Evolutionary conservation across 30 jellyfish, hydroid and myxozoan species (phyloP).

Genomic region (Cassiopea xamachana): DNA sequence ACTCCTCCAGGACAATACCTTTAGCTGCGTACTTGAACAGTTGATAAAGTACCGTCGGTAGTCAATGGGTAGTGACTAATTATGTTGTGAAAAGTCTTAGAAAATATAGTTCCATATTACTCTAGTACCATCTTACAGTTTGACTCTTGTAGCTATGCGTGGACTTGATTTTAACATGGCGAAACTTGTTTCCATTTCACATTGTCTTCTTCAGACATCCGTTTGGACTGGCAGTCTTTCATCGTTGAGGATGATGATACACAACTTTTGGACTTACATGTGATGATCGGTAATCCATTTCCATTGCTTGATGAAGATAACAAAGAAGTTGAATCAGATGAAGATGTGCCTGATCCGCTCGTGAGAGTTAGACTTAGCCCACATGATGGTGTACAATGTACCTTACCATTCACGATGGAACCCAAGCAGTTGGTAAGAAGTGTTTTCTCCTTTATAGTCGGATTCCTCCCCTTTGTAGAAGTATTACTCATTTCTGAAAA

Average conservation of each 20-base stretch:
- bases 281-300: constrained; percentile 87
- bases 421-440: constrained; percentile 80
- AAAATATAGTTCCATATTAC: too few relatives aligned
- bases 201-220: constrained; percentile 63
- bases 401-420: constrained; percentile 71
- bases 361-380: constrained; percentile 72
- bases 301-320: constrained; percentile 76
- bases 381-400: constrained; percentile 71
- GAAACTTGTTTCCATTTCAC: neutral
- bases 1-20: too few relatives aligned
- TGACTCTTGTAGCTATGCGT: neutral
- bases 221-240: constrained; percentile 90
- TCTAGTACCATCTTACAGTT: too few relatives aligned
- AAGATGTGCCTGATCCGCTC: constrained; percentile 49
- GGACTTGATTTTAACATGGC: neutral
- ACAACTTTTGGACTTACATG: constrained; percentile 78
- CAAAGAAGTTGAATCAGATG: constrained; percentile 65
- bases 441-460: neutral
- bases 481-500: neutral
- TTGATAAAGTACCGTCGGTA: too few relatives aligned
- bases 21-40: too few relatives aligned
- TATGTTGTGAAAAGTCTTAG: too few relatives aligned
- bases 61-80: too few relatives aligned
- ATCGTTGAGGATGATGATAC: constrained; percentile 66
- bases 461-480: too few relatives aligned